Evolutionary conservation across 2,797 vertebrate species (phyloP), one percentile per base, ranked within the genome.

Genomic region (Helarctos malayanus): DNA sequence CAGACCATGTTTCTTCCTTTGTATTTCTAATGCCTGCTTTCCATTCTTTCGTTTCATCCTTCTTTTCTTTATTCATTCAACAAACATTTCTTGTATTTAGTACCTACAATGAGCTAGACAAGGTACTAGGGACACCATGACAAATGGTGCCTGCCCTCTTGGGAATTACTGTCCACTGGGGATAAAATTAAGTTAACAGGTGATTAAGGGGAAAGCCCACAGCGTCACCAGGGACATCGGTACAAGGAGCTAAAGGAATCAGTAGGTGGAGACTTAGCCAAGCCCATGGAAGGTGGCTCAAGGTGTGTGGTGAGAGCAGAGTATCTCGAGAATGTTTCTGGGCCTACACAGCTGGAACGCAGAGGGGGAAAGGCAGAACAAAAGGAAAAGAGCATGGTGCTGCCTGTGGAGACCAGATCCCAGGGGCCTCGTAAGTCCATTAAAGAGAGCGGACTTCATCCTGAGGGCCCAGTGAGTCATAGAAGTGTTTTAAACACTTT

Each of bases 31-130:
- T 16, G 61, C 16, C 81, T 57, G 49, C 5, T 38, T 41, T 81
- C 78, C 5, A 0, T 47, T 61, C 63, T 75, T 84, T 95, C 7
- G 7, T 47, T 89, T 83, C 38, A 52, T 79, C 75, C 89, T 85
- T 56, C 79, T 71, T 69, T 69, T 47, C 15, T 88, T 63, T 71
- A 85, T 63, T 96, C 68, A 75, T 86, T 59, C 57, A 90, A 38
- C 23, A 85, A 78, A 52, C 6, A 45, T 71, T 75, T 84, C 16
- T 49, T 71, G 16, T 65, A 61, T 68, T 96, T 91, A 32, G 35
- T 61, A 69, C 82, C 57, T 52, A 57, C 38, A 59, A 32, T 71
- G 83, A 97, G 35, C 63, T 63, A 61, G 15, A 52, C 52, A 96
- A 54, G 73, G 63, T 14, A 27, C 78, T 45, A 38, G 47, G 32